Evolutionary conservation across 2,797 vertebrate species (phyloP).

Genomic region (Aselliscus stoliczkanus): DNA sequence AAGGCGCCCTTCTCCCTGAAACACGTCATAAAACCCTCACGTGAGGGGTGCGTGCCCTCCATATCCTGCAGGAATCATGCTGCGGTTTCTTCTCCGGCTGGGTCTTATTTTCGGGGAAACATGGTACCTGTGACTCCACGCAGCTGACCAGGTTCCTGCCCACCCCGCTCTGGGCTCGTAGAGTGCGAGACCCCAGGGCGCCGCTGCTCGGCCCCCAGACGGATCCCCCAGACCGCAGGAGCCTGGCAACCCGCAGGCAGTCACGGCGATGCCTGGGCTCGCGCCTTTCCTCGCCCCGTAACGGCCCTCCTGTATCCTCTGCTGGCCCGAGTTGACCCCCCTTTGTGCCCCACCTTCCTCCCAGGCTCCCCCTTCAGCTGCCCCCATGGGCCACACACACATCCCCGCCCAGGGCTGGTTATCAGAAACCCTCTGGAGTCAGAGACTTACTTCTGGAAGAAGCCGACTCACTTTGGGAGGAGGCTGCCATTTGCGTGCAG

Average conservation of each 20-base stretch:
- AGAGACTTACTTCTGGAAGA: no score
- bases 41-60: no score
- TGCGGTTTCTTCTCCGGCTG: no score
- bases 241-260: accelerated
- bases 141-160: background rate
- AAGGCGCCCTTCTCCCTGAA: no score
- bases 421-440: background rate
- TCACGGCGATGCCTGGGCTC: background rate
- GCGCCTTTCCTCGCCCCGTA: accelerated
- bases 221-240: background rate
- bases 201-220: background rate
- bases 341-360: background rate
- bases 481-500: accelerated
- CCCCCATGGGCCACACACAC: accelerated
- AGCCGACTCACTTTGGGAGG: background rate
- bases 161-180: accelerated
- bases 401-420: no score
- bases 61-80: no score
- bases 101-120: no score
- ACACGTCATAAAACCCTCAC: no score
- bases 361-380: accelerated
- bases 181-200: accelerated
- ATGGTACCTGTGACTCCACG: background rate
- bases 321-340: background rate
- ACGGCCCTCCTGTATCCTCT: background rate